A percentile compares a stretch with the other conserved stretches of the same genome.
Evolutionary conservation across 2,888 invertebrate genomes (phyloP).

Genomic region (Heliconius ismenius): DNA sequence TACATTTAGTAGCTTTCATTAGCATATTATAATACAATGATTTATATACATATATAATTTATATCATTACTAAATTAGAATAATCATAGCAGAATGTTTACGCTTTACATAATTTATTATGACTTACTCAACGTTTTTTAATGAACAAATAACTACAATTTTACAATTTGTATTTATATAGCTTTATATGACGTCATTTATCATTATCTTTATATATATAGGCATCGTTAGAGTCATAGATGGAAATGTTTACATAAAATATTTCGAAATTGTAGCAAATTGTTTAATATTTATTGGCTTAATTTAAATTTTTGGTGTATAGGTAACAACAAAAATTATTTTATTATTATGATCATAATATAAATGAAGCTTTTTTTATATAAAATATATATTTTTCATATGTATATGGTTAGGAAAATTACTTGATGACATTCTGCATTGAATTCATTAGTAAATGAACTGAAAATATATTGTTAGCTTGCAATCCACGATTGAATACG

Average conservation of each 20-base stretch:
- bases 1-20: constrained; percentile 19
- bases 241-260: not conserved
- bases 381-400: too few relatives aligned
- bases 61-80: constrained; percentile 15
- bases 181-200: constrained; percentile 18
- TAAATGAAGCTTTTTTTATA: too few relatives aligned
- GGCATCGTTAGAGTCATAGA: constrained; percentile 7
- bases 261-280: not conserved
- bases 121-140: constrained; percentile 14
- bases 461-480: too few relatives aligned
- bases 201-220: constrained; percentile 14
- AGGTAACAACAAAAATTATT: not conserved
- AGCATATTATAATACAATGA: not conserved
- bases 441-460: too few relatives aligned
- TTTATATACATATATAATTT: constrained; percentile 12
- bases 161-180: constrained; percentile 19
- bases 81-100: constrained; percentile 10
- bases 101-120: constrained; percentile 20
- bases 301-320: not conserved
- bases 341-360: too few relatives aligned
- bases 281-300: not conserved
- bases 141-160: constrained; percentile 9
- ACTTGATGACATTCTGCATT: too few relatives aligned
- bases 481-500: not conserved
- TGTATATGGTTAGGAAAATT: too few relatives aligned